Percentiles rank a stretch among this genome's conserved stretches.
phyloP scores from a whole-genome alignment of 2,113 vertebrate genomes.

The Calypte anna region DNA sequence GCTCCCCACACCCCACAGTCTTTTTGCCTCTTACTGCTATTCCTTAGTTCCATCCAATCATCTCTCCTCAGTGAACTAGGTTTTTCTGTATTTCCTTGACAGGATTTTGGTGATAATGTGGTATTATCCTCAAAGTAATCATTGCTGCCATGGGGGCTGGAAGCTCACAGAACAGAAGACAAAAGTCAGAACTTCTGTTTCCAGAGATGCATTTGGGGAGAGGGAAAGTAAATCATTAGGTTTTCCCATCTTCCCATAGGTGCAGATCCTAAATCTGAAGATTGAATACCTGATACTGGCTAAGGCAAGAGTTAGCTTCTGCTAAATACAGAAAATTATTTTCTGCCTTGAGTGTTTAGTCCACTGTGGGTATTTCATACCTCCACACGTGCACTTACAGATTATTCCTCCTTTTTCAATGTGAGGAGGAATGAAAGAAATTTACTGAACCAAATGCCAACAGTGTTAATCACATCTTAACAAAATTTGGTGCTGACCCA shows the following conservation, averaged over 20 bases:
- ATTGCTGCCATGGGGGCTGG: neutral
- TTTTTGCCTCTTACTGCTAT: neutral
- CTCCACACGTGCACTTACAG: neutral
- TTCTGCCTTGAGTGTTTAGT: neutral
- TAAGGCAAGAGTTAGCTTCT: neutral
- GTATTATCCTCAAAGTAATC: neutral
- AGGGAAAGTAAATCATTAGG: too few species aligned
- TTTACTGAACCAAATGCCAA: neutral
- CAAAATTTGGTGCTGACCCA: neutral
- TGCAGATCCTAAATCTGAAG: neutral
- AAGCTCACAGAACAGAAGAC: neutral
- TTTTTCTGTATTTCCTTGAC: rapidly evolving
- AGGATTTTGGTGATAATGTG: neutral
- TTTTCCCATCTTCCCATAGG: neutral
- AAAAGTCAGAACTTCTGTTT: neutral
- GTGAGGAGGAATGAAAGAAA: too few species aligned
- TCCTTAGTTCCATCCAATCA: neutral
- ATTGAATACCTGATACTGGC: neutral
- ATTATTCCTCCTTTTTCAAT: neutral
- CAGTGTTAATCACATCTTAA: neutral
- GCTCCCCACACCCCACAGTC: neutral
- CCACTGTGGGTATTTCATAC: neutral
- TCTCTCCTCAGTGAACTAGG: neutral
- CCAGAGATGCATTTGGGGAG: neutral
- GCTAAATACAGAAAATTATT: neutral